Base-by-base conservation (phyloP, 1,140 invertebrate genomes). In the Aphidius ervi region DNA sequence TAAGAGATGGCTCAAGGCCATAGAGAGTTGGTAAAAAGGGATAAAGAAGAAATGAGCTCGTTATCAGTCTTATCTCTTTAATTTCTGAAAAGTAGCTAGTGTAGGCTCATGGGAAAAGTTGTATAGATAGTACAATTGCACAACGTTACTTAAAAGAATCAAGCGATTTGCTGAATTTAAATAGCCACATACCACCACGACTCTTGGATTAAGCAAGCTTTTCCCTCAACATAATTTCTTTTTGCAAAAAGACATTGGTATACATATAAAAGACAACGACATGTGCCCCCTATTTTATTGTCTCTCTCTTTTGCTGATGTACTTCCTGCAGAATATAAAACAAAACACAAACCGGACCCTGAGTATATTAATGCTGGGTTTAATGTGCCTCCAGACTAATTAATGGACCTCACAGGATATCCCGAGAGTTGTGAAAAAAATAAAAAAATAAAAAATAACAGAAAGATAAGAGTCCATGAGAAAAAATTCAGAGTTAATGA, bases 281-380 rank as follows among this genome's bases (percentile, higher is more conserved):
- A 31, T 31, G 23, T 31, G 23, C 23, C 23, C 23, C 23, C 23
- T 4, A 31, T 31, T 31, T 31, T 31, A 31, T 20, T 43, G 3
- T 53, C 49, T 56, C 63, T 60, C 66, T 66, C 65, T 68, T 68
- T 74, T 71, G 4, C 23, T 31, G 23, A 31, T 31, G 23, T 31
- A 31, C 73, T 76, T 74, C 74, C 72, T 78, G 75, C 70, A 69
- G 77, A 73, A 78, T 31, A 31, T 79, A 78, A 79, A 78, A 80
- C 77, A 79, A 80, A 80, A 79, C 78, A 79, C 70, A 31, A 31
- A 31, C 23, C 68, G 71, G 72, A 72, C 68, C 43, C 58, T 46
- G 76, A 79, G 76, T 80, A 77, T 80, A 80, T 80, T 80, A 79
- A 79, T 79, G 77, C 76, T 66, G 49, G 71, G 78, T 76, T 80